Evolutionary conservation across 2,888 invertebrate genomes (phyloP).

Genomic region (Acrobasis consociella): DNA sequence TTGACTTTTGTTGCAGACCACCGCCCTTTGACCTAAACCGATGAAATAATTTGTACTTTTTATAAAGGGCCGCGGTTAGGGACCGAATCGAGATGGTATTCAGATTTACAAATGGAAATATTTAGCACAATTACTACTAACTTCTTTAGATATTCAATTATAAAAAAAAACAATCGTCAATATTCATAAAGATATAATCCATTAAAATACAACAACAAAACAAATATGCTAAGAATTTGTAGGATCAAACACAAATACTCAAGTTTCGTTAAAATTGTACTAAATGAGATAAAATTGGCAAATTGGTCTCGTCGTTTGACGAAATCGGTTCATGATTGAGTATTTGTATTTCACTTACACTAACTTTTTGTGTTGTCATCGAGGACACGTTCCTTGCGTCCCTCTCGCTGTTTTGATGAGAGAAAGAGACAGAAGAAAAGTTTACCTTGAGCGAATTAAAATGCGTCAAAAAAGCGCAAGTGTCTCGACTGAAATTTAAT

Average conservation of each 20-base stretch:
- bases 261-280: constrained; percentile 49
- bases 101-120: constrained; percentile 34
- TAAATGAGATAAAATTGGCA: constrained; percentile 41
- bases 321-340: constrained; percentile 59
- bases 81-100: constrained; percentile 26
- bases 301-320: constrained; percentile 39
- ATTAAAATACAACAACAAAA: constrained; percentile 81
- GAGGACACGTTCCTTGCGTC: constrained; percentile 5
- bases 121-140: constrained; percentile 42
- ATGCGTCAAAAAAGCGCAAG: constrained; percentile 58
- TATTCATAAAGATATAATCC: constrained; percentile 74
- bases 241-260: constrained; percentile 78
- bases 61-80: constrained; percentile 55
- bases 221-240: constrained; percentile 63
- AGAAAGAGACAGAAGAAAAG: constrained; percentile 45
- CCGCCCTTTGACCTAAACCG: constrained; percentile 67
- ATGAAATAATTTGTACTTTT: constrained; percentile 78
- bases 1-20: constrained; percentile 59
- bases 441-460: constrained; percentile 36
- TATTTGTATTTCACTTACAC: constrained; percentile 74
- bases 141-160: constrained; percentile 56
- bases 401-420: constrained; percentile 20
- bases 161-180: constrained; percentile 64
- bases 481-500: constrained; percentile 62
- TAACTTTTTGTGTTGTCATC: constrained; percentile 33